A percentile compares a stretch with the other conserved stretches of the same genome.
Conservation (phyloP, 2,797 vertebrate genomes). For the Neosilurus mollespiculum region DNA sequence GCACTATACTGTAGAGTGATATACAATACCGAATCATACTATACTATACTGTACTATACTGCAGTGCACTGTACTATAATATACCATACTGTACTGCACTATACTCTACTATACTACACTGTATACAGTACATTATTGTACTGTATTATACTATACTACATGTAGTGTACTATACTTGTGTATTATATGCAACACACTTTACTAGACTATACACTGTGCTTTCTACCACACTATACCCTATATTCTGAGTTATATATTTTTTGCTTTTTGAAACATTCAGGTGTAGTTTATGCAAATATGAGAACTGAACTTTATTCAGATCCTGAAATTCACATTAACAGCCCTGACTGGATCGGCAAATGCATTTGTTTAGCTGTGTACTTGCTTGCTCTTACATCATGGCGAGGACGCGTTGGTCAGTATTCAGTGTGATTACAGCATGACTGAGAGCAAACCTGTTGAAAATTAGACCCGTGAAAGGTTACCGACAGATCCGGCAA, state of each 20-base stretch:
- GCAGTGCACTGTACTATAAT: background rate
- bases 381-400: constrained; percentile 69
- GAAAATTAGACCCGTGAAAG: constrained; percentile 52
- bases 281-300: too few species aligned
- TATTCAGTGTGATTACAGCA: constrained; percentile 34
- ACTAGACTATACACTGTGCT: too few species aligned
- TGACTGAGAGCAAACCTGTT: constrained; percentile 44
- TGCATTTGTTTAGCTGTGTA: constrained; percentile 16
- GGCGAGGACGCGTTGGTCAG: constrained; percentile 58
- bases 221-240: too few species aligned
- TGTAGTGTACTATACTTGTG: too few species aligned
- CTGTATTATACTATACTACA: background rate
- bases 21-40: too few species aligned
- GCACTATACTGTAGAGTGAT: background rate
- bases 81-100: background rate
- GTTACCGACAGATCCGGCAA: constrained; percentile 44
- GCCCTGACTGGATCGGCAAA: too few species aligned
- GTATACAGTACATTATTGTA: too few species aligned
- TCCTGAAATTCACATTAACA: background rate
- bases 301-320: background rate
- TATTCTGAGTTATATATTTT: background rate
- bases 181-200: too few species aligned
- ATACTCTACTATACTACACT: background rate
- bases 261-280: too few species aligned
- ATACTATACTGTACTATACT: background rate